These are phyloP conservation scores for Apus apus DNA, from an alignment of 2,113 vertebrate genomes.

Conservation along the genomic window DNA sequence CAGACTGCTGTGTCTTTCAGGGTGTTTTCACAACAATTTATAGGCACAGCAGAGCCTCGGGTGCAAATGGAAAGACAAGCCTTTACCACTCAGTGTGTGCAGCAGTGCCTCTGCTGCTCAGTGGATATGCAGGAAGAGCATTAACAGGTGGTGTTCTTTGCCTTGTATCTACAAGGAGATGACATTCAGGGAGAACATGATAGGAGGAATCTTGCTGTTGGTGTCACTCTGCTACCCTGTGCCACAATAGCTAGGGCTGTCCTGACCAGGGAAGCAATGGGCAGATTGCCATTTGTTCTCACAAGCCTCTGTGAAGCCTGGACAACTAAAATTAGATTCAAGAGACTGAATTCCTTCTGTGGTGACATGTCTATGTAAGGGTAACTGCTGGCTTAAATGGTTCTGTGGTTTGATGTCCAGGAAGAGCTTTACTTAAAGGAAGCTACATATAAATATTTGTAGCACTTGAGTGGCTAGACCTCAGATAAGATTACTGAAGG, in stretches of 20 bases:
- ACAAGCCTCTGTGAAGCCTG: background rate
- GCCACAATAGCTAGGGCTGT: background rate
- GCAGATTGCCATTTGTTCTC: background rate
- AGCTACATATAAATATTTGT: background rate
- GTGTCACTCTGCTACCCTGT: background rate
- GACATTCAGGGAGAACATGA: background rate
- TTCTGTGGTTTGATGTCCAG: background rate
- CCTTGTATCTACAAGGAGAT: background rate
- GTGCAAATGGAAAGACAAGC: background rate
- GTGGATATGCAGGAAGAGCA: background rate
- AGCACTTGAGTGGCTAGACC: background rate
- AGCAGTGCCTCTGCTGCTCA: background rate
- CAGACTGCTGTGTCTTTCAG: background rate
- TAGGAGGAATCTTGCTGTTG: background rate
- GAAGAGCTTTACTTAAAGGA: background rate
- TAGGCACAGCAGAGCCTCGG: constrained; percentile 4
- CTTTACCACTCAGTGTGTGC: background rate
- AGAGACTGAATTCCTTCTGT: background rate
- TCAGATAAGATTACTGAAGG: background rate
- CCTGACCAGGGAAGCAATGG: background rate
- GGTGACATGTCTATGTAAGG: background rate
- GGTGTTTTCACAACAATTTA: background rate
- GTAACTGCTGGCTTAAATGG: background rate
- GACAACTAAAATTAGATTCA: background rate
- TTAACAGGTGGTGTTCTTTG: constrained; percentile 13